phyloP scores from a whole-genome alignment of 1,140 invertebrate genomes.

The Penaeus chinensis region DNA sequence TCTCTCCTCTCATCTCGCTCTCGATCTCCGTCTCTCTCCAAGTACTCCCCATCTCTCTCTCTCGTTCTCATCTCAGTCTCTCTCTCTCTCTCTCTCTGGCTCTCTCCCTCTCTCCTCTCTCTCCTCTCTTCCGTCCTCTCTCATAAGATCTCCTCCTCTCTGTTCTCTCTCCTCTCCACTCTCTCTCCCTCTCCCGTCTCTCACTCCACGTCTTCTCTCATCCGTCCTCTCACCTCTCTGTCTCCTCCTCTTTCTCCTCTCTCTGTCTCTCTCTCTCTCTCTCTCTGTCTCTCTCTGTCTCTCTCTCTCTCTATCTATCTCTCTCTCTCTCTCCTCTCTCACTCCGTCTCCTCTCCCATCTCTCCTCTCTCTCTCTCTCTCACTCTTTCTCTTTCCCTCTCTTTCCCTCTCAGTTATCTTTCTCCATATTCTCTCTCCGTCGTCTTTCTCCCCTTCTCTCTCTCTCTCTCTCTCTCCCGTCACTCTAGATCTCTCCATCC shows the following conservation, averaged over 20 bases:
- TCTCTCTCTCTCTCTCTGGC: neutral
- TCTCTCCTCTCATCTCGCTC: slow-evolving; percentile 15
- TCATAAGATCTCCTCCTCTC: neutral
- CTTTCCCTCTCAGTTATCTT: neutral
- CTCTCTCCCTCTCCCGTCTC: too few relatives aligned
- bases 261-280: too few relatives aligned
- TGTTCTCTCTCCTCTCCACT: too few relatives aligned
- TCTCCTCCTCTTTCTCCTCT: neutral
- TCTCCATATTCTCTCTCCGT: neutral
- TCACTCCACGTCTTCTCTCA: too few relatives aligned
- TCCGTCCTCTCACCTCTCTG: too few relatives aligned
- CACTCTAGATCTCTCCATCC: neutral
- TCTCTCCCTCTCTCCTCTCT: slow-evolving; percentile 33
- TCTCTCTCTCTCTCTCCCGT: neutral
- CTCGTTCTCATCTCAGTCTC: neutral
- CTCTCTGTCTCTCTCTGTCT: too few relatives aligned
- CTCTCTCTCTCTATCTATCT: too few relatives aligned
- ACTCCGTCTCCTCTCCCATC: neutral
- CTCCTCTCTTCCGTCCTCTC: slow-evolving; percentile 21
- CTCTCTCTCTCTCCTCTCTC: neutral
- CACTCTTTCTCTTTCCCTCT: neutral
- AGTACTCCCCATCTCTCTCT: neutral
- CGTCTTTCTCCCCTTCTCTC: neutral
- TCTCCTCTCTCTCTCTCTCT: neutral
- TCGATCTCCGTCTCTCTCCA: neutral